Evolutionary conservation across 2,797 vertebrate genomes (phyloP).

Genomic region (Lemur catta): DNA sequence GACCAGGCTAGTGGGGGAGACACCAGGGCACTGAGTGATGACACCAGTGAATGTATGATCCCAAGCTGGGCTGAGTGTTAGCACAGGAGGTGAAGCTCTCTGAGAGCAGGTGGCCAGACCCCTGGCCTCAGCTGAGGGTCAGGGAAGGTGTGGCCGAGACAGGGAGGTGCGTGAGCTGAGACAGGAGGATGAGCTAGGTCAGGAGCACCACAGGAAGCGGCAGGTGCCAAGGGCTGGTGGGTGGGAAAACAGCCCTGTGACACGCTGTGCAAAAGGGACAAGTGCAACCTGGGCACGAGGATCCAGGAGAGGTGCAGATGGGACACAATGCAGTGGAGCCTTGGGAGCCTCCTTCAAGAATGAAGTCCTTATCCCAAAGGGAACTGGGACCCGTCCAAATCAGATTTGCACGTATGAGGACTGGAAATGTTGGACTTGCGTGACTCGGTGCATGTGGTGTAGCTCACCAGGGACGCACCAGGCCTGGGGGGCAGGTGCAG

Average conservation of each 20-base stretch:
- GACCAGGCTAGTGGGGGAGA: neutral
- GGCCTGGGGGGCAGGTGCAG: too few species aligned
- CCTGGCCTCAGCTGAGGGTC: neutral
- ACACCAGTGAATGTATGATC: neutral
- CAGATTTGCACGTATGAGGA: neutral
- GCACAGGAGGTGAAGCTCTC: neutral
- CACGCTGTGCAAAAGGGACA: neutral
- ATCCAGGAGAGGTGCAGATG: neutral
- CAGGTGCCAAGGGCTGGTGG: neutral
- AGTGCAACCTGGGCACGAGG: neutral
- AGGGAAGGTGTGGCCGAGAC: neutral
- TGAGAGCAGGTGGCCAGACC: neutral
- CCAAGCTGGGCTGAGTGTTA: neutral
- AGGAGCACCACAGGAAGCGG: neutral
- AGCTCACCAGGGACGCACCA: neutral
- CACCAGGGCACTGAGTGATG: neutral
- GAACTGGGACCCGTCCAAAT: neutral
- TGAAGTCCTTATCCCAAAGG: neutral
- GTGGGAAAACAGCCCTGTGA: neutral
- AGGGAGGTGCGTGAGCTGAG: neutral
- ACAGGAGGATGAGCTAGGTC: neutral
- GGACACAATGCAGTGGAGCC: accelerated
- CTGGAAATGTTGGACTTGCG: neutral
- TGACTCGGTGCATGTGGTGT: accelerated
- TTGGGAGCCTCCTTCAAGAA: neutral